Evolutionary conservation across 2,797 vertebrate genomes (phyloP), one percentile per base, ranked within the genome.

Genomic region (Ctenochaetus hawaiiensis): DNA sequence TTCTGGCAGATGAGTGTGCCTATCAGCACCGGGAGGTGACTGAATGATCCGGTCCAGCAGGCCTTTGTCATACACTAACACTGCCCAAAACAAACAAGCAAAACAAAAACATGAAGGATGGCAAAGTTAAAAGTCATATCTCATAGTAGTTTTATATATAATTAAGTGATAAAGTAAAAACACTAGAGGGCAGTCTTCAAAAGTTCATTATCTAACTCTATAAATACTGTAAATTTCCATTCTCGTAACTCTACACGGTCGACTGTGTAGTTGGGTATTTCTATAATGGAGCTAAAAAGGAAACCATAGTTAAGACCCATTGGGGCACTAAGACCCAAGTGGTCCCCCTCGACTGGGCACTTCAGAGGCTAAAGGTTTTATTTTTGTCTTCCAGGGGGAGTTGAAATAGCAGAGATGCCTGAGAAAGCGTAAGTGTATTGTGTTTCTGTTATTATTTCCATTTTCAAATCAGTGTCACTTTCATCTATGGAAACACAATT

Each of bases 381-480:
- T 94, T 95, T 93, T 89, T 94, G 84, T 92, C 91, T 92, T 91
- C 51, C 86, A 95, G 95, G 87, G 79, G 72, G 72, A 85, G 79
- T 45, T 72, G 8, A 80, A 77, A 89, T 80, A 83, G 67, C 80
- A 89, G 94, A 92, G 89, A 96, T 95, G 95, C 94, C 95, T 3
- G 95, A 95, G 80, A 92, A 92, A 86, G 75, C 17, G 93, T 95
- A 85, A 95, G 95, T 94, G 71, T 75, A 77, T 75, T 78, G 61
- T 77, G 56, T 88, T 82, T 89, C 69, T 70, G 43, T 88, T 76
- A 85, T 72, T 77, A 26, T 86, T 90, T 80, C 66, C 72, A 82
- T 39, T 65, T 78, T 59, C 67, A 63, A 67, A 66, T 79, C n/a
- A 51, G 66, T 44, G 45, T 87, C 22, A 30, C 52, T 67, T 67